A percentile compares a stretch with the other conserved stretches of the same genome.
Evolutionary conservation across 2,113 vertebrate genomes (phyloP).

Genomic region (Pangasianodon gigas): DNA sequence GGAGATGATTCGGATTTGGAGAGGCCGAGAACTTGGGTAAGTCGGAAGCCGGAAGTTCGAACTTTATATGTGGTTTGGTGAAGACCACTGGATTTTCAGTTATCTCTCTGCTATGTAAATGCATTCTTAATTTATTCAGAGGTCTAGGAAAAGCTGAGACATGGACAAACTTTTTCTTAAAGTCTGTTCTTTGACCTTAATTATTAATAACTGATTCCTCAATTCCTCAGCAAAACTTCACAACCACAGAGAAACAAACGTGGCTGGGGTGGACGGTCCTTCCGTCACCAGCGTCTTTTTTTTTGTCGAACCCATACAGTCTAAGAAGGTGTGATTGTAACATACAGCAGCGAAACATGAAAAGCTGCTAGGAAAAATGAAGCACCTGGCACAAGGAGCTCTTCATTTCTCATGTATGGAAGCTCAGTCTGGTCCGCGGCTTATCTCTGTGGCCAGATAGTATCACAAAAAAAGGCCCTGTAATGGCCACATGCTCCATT

Average conservation of each 20-base stretch:
- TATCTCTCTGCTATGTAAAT: slow-evolving; percentile 69
- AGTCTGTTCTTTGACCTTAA: background rate
- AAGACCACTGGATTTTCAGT: slow-evolving; percentile 56
- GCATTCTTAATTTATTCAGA: slow-evolving; percentile 64
- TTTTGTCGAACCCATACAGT: background rate
- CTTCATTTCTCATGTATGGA: slow-evolving; percentile 79
- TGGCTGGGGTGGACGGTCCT: background rate
- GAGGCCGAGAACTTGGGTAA: slow-evolving; percentile 60
- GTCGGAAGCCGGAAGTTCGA: slow-evolving; percentile 61
- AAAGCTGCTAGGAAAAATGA: slow-evolving; percentile 47
- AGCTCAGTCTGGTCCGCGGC: slow-evolving; percentile 66
- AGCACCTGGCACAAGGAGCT: slow-evolving; percentile 60
- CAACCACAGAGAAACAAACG: background rate
- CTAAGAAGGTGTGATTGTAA: slow-evolving; percentile 48
- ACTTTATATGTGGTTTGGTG: slow-evolving; percentile 65
- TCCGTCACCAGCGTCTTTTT: background rate
- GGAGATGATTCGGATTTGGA: slow-evolving; percentile 51
- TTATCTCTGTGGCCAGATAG: slow-evolving; percentile 73
- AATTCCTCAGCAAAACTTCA: background rate
- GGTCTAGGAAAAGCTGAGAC: slow-evolving; percentile 35
- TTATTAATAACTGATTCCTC: too few relatives aligned
- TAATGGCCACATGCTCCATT: slow-evolving; percentile 74
- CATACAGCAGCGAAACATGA: slow-evolving; percentile 60
- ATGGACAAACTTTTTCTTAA: background rate
- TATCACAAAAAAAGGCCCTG: slow-evolving; percentile 71